phyloP scores from a whole-genome alignment of 2,797 vertebrate species.

The Poecilia velifera region DNA sequence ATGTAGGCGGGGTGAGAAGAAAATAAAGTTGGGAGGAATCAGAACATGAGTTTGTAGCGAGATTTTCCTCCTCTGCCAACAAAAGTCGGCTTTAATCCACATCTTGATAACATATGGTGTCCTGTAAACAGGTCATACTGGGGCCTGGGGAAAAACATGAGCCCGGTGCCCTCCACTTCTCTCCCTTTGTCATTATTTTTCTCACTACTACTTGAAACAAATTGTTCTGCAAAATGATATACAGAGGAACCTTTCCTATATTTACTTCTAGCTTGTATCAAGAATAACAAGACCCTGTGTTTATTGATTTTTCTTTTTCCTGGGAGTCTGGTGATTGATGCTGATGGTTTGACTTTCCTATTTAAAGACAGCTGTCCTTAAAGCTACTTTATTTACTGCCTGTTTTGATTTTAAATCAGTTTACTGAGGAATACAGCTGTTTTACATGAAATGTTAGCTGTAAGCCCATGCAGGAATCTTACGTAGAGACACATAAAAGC shows the following conservation, averaged over 20 bases:
- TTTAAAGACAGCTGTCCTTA: background rate
- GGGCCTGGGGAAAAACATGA: background rate
- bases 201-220: background rate
- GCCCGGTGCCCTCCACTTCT: background rate
- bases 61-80: slow-evolving; percentile 17
- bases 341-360: background rate
- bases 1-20: slow-evolving; percentile 41
- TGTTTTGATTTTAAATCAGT: background rate
- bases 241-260: background rate
- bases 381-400: background rate
- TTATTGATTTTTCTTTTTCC: background rate
- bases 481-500: background rate
- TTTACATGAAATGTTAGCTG: background rate
- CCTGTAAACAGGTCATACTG: slow-evolving; percentile 8
- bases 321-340: background rate
- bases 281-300: background rate
- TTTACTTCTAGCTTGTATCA: background rate
- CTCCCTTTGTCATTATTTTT: background rate
- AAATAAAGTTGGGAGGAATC: slow-evolving; percentile 33
- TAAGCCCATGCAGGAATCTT: background rate
- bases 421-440: background rate
- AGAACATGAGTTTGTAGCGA: slow-evolving; percentile 1
- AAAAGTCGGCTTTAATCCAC: slow-evolving; percentile 8
- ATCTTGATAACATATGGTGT: background rate
- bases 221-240: background rate